Conservation (phyloP, 1,140 invertebrate species). For the Drosophila melanica region DNA sequence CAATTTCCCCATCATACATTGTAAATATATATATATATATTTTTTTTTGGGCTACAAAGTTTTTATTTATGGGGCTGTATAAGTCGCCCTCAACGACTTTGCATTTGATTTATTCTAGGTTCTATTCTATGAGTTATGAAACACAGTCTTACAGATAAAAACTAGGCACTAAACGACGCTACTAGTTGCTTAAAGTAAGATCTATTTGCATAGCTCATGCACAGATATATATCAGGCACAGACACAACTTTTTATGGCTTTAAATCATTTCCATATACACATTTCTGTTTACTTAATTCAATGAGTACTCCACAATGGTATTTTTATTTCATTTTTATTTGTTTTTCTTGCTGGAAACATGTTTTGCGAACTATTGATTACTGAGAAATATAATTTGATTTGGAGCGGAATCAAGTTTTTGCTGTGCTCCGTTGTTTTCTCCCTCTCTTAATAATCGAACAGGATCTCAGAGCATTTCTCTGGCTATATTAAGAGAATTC, state of each 20-base stretch:
- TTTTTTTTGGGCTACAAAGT: neutral
- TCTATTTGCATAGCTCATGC: constrained; percentile 17
- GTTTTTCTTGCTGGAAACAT: neutral
- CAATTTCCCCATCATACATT: neutral
- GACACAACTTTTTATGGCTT: neutral
- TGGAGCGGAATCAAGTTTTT: constrained; percentile 2
- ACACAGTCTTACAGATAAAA: constrained; percentile 8
- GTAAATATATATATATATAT: neutral
- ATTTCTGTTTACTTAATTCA: constrained; percentile 15
- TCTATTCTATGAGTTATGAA: neutral
- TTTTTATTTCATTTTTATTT: neutral
- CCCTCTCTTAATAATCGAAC: neutral
- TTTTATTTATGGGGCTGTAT: constrained; percentile 1
- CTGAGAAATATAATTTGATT: neutral
- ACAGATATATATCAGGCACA: neutral
- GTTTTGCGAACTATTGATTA: neutral
- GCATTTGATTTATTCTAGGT: constrained; percentile 2
- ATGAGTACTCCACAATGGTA: constrained; percentile 5
- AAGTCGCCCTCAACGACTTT: neutral
- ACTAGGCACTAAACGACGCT: neutral
- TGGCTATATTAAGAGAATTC: neutral
- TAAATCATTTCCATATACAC: constrained; percentile 15
- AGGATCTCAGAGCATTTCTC: neutral
- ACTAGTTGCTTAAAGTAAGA: neutral
- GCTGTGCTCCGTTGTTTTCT: neutral